Evolutionary conservation across 2,888 invertebrate species (phyloP).

Genomic region (Scaptomyza reducta): DNA sequence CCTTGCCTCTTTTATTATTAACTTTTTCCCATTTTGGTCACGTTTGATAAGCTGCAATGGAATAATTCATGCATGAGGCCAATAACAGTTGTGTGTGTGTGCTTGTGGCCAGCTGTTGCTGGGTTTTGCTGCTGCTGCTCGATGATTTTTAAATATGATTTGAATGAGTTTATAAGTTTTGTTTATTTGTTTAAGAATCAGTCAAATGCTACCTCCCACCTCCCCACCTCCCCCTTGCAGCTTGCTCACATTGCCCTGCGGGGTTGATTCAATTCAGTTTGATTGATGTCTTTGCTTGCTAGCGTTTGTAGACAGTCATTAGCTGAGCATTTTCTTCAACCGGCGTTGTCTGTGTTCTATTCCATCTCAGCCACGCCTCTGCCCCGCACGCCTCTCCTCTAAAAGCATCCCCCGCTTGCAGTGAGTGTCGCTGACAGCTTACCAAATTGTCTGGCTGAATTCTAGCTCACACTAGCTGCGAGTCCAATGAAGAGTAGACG

Average conservation of each 20-base stretch:
- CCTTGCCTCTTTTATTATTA: constrained; percentile 54
- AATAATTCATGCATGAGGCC: constrained; percentile 74
- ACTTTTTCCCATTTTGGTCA: constrained; percentile 70
- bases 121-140: constrained; percentile 36
- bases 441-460: constrained; percentile 73
- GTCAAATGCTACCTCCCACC: constrained; percentile 21
- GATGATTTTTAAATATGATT: constrained; percentile 78
- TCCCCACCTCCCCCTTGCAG: not conserved
- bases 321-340: constrained; percentile 57
- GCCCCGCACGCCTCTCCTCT: constrained; percentile 1
- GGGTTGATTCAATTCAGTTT: constrained; percentile 62
- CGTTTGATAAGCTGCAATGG: constrained; percentile 74
- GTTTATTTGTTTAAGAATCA: constrained; percentile 71
- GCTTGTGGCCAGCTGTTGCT: constrained; percentile 57
- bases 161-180: constrained; percentile 78
- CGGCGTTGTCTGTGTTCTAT: constrained; percentile 37
- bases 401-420: constrained; percentile 39
- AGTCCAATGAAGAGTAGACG: constrained; percentile 5
- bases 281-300: constrained; percentile 71
- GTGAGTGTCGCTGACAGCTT: constrained; percentile 71
- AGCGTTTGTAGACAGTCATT: constrained; percentile 71
- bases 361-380: constrained; percentile 21
- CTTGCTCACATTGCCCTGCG: not conserved
- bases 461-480: constrained; percentile 20
- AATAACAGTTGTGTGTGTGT: constrained; percentile 4